Base-by-base conservation (phyloP, 2,113 vertebrate species). In the Paracanthobrama guichenoti region DNA sequence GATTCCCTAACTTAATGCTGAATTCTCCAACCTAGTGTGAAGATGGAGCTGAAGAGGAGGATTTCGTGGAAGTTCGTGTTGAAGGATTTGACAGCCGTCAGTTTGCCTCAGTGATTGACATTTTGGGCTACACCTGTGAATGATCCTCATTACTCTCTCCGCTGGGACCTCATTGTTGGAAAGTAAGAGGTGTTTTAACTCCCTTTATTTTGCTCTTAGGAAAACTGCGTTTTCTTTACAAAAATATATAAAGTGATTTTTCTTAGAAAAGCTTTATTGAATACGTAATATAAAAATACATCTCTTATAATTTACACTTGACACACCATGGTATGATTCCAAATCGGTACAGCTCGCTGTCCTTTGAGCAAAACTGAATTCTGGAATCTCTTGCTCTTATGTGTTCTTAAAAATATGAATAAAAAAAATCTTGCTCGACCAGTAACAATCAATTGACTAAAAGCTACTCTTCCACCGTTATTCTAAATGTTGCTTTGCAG, bases 41-140 rank as follows among this genome's bases (percentile, higher is more conserved):
- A 24, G 28, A 59, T 92, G 28, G 83, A 66, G n/a, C n/a, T 93
- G 18, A 78, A 92, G 26, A n/a, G 90, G 72, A 81, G 26, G 39
- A 55, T 92, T 76, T 91, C 2, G 42, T 93, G 3, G 89, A n/a
- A 55, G 88, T 94, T 67, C 0, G 6, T 4, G 72, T 89, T n/a
- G 86, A 67, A 8, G 92, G 89, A 62, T 79, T 92, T 2, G 91
- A 94, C 81, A 28, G 42, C 16, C 9, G 16, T 1, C 92, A 88
- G 0, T 55, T 18, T 53, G 77, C 92, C 71, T 79, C 86, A 1
- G 42, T 93, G 73, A 8, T 93, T 78, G 90, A 91, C 14, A 1
- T 94, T 93, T 26, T 93, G 93, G 92, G 92, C 92, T 11, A 93
- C 92, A 0, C 91, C 93, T 4, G 3, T 83, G 0, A 20, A 55